These are phyloP conservation scores for Pantherophis vulpinus DNA, from an alignment of 2,797 vertebrate species.

Conservation along the genomic window DNA sequence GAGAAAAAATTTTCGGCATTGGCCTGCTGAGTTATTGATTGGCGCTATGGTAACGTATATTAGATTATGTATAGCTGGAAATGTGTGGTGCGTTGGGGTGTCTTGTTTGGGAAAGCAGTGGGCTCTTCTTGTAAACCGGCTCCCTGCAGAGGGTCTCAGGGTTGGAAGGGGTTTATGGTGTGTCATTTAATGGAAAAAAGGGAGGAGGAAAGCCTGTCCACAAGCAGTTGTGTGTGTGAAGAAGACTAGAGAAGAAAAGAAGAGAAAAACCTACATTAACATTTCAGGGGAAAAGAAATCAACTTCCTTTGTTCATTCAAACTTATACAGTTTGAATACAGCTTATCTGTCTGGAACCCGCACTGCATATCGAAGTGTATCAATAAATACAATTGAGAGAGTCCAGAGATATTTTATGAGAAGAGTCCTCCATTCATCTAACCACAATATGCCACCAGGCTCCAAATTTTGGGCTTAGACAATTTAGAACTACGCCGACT, in stretches of 20 bases:
- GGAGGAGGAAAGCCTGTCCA: background rate
- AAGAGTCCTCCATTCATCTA: too few relatives aligned
- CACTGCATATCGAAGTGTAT: too few relatives aligned
- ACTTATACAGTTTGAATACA: background rate
- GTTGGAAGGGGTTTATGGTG: constrained; percentile 25
- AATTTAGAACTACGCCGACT: too few relatives aligned
- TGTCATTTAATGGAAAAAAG: background rate
- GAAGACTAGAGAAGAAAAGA: background rate
- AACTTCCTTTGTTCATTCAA: background rate
- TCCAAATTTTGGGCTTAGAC: too few relatives aligned
- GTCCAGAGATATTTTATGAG: too few relatives aligned
- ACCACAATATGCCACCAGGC: too few relatives aligned
- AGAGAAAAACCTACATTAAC: background rate
- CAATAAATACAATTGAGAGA: too few relatives aligned
- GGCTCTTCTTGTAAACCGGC: constrained; percentile 67
- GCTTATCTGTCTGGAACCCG: too few relatives aligned
- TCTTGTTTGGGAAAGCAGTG: constrained; percentile 68
- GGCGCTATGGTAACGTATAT: constrained; percentile 73
- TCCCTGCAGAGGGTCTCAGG: constrained; percentile 57
- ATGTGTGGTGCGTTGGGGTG: constrained; percentile 66
- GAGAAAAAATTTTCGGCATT: constrained; percentile 63
- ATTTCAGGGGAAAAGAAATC: background rate
- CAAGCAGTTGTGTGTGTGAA: background rate
- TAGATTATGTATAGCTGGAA: constrained; percentile 75
- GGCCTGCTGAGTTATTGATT: constrained; percentile 73